Evolutionary conservation across 2,888 invertebrate genomes (phyloP), one percentile per base, ranked within the genome.

Genomic region (Leucoptera coffeella): DNA sequence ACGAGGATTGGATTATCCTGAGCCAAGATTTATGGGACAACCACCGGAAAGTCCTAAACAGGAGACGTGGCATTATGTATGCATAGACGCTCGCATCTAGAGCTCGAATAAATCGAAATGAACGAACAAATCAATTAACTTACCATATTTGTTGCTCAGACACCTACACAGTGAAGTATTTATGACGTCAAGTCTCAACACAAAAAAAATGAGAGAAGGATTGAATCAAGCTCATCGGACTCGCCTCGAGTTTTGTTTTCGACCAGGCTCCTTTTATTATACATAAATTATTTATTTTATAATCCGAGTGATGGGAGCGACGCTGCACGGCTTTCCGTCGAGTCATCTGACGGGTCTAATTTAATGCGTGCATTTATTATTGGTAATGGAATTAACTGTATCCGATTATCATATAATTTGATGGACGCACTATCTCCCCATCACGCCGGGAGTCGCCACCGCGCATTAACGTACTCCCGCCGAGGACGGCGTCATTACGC

Each of bases 291-390:
- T 67, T 67, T 65, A 67, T 67, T 62, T 62, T 52, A 60, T 69
- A 69, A 65, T 67, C 65, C 59, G 23, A 56, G 50, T 58, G 64
- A 65, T 61, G 57, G 59, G 47, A 55, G 53, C 52, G 55, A 53
- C 56, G 10, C 22, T 13, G n/a, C 47, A 39, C 47, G 39, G 38
- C 54, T 51, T 59, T 56, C 57, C 54, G 60, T 47, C 62, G 60
- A 64, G 59, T 65, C 67, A 62, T 61, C 60, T 55, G 61, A 61
- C 64, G 55, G 61, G 55, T 59, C 57, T 61, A 62, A 65, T 60
- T 64, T 67, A 69, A 69, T 69, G 57, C 67, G 55, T 57, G 65
- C 67, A 65, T 69, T 69, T 69, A 67, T 65, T 64, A 69, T 64
- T 64, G 59, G 57, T 61, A 65, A 65, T 65, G 64, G 69, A 67